Evolutionary conservation across 1,140 invertebrate genomes (phyloP), one percentile per base, ranked within the genome.

Genomic region (Scaptomyza montana): DNA sequence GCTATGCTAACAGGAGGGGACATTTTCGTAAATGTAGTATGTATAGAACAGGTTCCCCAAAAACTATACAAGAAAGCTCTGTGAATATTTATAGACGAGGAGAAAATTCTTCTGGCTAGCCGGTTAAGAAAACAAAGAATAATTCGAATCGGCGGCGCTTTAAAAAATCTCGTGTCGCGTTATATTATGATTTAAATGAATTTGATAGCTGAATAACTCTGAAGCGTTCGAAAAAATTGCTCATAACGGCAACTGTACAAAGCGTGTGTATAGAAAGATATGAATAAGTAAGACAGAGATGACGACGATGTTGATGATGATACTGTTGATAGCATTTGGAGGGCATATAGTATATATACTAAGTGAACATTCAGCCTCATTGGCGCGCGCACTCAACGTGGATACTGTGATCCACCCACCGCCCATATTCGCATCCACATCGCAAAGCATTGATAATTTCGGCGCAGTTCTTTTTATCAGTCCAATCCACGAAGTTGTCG

Each of bases 101-200:
- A n/a, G 41, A 3, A 59, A 46, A 59, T 59, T 33, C 43, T 59
- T 33, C 13, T 33, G 56, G 56, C 43, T 33, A 51, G 51, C 68
- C 64, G 63, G 54, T 54, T 25, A 55, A 28, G 21, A 46, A 67
- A 46, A 33, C 7, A 5, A 33, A 33, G 3, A 43, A 50, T 10
- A 41, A 30, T 28, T 56, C 57, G 53, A 65, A 57, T 70, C 50
- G 53, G 49, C 57, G 65, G 49, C 57, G 65, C 59, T 81, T 66
- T 12, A 81, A 66, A 59, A 75, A 72, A 66, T 75, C 56, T 81
- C 63, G 75, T 64, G 71, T 66, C 78, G 76, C 60, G 75, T 64
- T 86, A 86, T 60, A 86, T 89, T 82, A 87, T 87, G 84, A 87
- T 89, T 89, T 87, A 82, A 87, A 84, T 76, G 84, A 79, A 77